Percentiles rank a stretch among this genome's conserved stretches.
Evolutionary conservation across 2,888 invertebrate species (phyloP).

Genomic region (Linnaemya vulpina): DNA sequence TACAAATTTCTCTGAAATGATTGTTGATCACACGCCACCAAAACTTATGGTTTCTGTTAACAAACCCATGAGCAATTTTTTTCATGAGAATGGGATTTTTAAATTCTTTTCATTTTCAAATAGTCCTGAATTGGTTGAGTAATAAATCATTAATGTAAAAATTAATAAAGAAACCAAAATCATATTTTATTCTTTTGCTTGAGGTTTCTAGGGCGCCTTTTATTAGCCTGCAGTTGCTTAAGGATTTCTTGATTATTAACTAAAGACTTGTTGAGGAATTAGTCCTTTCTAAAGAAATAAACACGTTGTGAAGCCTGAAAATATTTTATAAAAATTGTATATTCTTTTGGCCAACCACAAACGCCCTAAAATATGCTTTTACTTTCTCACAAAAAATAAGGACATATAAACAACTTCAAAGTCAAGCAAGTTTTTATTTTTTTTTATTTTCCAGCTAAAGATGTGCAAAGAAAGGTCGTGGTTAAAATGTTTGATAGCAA

Average conservation of each 20-base stretch:
- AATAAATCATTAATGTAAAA: background rate
- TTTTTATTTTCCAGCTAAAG: background rate
- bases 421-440: constrained; percentile 21
- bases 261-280: background rate
- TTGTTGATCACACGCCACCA: too few relatives aligned
- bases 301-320: background rate
- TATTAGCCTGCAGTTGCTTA: background rate
- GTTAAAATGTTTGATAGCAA: background rate
- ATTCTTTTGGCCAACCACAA: background rate
- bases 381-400: background rate
- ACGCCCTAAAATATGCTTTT: background rate
- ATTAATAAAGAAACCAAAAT: too few relatives aligned
- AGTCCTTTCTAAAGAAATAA: background rate
- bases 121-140: background rate
- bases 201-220: background rate
- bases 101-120: background rate
- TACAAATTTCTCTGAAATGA: too few relatives aligned
- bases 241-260: background rate
- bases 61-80: background rate
- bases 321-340: background rate
- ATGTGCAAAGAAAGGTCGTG: background rate
- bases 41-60: too few relatives aligned
- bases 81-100: background rate
- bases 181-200: background rate
- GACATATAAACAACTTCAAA: constrained; percentile 10